These are phyloP conservation scores for Sarcophaga caerulescens DNA, from an alignment of 2,888 invertebrate species.

Conservation along the genomic window DNA sequence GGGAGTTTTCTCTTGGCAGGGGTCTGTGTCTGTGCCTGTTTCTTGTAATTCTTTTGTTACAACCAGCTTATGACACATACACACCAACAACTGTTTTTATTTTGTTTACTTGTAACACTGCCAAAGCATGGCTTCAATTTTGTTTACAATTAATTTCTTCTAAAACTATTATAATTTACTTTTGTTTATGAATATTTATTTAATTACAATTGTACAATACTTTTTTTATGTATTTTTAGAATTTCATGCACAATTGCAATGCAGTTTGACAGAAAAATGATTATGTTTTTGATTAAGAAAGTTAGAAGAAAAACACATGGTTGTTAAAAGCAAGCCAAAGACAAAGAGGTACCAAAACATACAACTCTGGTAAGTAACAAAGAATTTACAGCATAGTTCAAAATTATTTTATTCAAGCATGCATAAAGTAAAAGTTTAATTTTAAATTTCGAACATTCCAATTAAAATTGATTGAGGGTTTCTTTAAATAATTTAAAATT, in stretches of 20 bases:
- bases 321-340: not conserved
- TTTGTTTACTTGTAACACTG: not conserved
- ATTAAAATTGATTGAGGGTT: too few species aligned
- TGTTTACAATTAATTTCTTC: not conserved
- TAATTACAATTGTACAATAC: not conserved
- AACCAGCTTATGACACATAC: not conserved
- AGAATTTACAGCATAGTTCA: not conserved
- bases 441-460: too few species aligned
- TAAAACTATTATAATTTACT: not conserved
- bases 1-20: conserved; percentile 41
- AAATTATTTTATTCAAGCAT: too few species aligned
- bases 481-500: too few species aligned
- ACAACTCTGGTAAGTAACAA: not conserved
- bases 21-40: conserved; percentile 3
- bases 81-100: conserved; percentile 40
- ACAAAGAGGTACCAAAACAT: not conserved
- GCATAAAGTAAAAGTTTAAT: too few species aligned
- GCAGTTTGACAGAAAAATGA: not conserved
- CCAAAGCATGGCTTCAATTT: not conserved
- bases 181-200: not conserved
- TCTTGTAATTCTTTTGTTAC: conserved; percentile 8
- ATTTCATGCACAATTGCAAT: conserved; percentile 22
- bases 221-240: conserved; percentile 37
- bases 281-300: not conserved
- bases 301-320: conserved; percentile 13